Base-by-base conservation (phyloP, 2,888 invertebrate genomes). In the Drosophila neoperkinsi region DNA sequence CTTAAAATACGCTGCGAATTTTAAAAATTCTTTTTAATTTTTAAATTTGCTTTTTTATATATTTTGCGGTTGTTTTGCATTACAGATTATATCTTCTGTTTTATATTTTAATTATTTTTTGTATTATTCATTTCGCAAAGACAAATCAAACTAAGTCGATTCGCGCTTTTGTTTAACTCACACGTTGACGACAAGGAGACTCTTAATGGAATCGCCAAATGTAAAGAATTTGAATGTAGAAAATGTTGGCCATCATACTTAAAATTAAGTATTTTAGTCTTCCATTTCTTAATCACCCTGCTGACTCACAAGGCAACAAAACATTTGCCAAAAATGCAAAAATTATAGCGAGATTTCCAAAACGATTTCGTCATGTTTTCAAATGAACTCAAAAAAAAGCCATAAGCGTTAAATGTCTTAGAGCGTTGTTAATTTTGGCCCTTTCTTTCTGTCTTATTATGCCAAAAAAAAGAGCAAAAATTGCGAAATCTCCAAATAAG, bases 361-460 rank as follows among this genome's bases (percentile, higher is more conserved):
- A 59, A 65, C n/a, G n/a, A n/a, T 55, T 56, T 36, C 31, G 36
- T 36, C 78, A 65, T 38, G 50, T 31, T 59, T 65, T 60, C 41
- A 61, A 64, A 58, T 69, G 56, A 36, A 36, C 36, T 18, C 34
- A 18, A 36, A 41, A 36, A 84, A 84, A 71, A 71, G 71, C 55
- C 68, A 70, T 73, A 60, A 73, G 65, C 71, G 53, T 68, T 46
- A 67, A 78, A 59, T 80, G 67, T 66, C 64, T 67, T 68, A 64
- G 81, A 65, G 71, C 64, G 64, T 83, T 74, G 74, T 77, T 71
- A 71, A 68, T 63, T 52, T 53, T 69, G 50, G 46, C 46, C 58
- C 52, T 46, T 64, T 36, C 64, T 49, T 66, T 31, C 55, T 70
- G 43, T 77, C 62, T 60, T 77, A 59, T 70, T 63, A 31, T 52